A percentile compares a stretch with the other conserved stretches of the same genome.
Evolutionary conservation across 2,797 vertebrate genomes (phyloP).

Genomic region (Mycteria americana): DNA sequence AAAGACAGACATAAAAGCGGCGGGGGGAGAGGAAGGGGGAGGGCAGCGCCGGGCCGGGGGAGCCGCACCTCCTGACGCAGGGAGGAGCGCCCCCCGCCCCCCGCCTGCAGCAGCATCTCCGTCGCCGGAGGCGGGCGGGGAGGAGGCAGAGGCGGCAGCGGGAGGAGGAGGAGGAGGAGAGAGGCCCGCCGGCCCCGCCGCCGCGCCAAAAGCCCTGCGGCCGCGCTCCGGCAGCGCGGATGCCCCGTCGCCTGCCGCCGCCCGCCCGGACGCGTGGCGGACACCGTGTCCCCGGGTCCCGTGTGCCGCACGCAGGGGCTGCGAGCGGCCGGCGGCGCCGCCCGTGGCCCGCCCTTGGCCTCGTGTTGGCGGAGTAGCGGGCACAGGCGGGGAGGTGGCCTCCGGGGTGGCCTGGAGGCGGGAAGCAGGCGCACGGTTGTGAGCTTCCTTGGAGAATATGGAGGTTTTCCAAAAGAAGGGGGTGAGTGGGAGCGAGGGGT

Average conservation of each 20-base stretch:
- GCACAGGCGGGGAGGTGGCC: not conserved
- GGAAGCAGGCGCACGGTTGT: not conserved
- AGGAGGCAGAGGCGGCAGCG: not conserved
- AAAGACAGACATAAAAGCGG: conserved; percentile 42
- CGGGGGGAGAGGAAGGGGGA: not conserved
- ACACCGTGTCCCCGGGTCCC: not conserved
- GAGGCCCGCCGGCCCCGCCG: too few species aligned
- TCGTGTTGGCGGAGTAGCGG: not conserved
- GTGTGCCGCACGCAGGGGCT: not conserved
- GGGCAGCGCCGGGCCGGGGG: not conserved
- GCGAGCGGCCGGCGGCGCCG: not conserved
- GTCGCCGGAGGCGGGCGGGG: not conserved
- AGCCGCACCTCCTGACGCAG: conserved; percentile 64
- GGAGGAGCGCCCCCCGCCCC: conserved; percentile 22
- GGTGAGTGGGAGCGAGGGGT: not conserved
- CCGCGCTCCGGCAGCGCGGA: too few species aligned
- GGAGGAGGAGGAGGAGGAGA: too few species aligned
- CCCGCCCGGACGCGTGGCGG: not conserved
- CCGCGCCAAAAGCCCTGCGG: not conserved
- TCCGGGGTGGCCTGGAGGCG: not conserved
- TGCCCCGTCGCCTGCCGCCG: not conserved
- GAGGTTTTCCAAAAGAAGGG: not conserved
- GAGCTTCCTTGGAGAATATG: not conserved
- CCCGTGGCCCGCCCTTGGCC: not conserved
- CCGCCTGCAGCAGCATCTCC: not conserved